A percentile compares a stretch with the other conserved stretches of the same genome.
Evolutionary conservation across 1,140 invertebrate genomes (phyloP).

Genomic region (Cephus cinctus): DNA sequence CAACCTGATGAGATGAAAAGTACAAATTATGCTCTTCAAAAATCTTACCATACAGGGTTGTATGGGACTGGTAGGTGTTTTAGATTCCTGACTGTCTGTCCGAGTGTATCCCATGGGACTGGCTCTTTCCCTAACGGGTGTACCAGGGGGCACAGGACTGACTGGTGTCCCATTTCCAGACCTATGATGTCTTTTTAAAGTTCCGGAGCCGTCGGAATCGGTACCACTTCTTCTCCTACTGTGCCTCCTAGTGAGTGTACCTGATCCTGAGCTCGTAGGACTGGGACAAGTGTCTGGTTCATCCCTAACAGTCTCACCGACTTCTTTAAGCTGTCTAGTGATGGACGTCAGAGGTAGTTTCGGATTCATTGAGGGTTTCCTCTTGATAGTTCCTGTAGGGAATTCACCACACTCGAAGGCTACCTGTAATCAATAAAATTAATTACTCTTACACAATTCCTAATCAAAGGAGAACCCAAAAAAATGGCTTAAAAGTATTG

Average conservation of each 20-base stretch:
- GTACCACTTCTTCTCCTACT: conserved; percentile 60
- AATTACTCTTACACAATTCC: background rate
- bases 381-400: conserved; percentile 74
- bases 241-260: conserved; percentile 60
- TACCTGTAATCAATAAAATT: conserved; percentile 46
- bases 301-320: conserved; percentile 64
- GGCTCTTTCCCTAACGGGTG: conserved; percentile 54
- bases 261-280: conserved; percentile 50
- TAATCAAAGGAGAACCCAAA: background rate
- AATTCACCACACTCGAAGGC: conserved; percentile 54
- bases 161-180: conserved; percentile 57
- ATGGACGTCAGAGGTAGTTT: conserved; percentile 89
- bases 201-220: conserved; percentile 64
- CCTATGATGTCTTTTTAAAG: conserved; percentile 60
- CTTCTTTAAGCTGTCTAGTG: conserved; percentile 83
- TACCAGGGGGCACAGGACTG: conserved; percentile 52
- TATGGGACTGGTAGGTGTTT: conserved; percentile 51
- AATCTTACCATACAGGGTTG: conserved; percentile 51
- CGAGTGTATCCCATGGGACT: conserved; percentile 48
- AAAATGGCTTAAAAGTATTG: conserved; percentile 68
- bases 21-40: background rate
- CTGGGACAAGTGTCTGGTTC: conserved; percentile 50
- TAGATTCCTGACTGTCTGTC: conserved; percentile 44
- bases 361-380: conserved; percentile 85
- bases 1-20: too few relatives aligned